These are phyloP conservation scores for Drosophila elegans DNA, from an alignment of 1,140 invertebrate genomes.

Conservation along the genomic window DNA sequence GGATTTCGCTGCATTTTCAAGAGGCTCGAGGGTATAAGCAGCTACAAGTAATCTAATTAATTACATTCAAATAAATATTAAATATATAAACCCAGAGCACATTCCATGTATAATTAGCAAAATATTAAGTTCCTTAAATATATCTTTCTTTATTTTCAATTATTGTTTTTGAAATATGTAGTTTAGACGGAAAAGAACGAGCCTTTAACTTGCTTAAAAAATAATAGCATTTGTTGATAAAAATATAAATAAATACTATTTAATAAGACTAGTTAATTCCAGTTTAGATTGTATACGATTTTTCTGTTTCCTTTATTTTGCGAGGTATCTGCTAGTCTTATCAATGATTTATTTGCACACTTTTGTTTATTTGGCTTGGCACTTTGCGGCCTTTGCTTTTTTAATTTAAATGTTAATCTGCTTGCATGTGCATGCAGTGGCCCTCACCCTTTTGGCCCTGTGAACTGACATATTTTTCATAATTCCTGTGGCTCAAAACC, in stretches of 20 bases:
- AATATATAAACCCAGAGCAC: too few species aligned
- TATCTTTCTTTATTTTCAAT: too few species aligned
- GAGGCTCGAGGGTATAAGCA: background rate
- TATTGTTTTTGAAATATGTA: too few species aligned
- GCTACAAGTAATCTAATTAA: too few species aligned
- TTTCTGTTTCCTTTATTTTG: background rate
- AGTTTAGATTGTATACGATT: too few species aligned
- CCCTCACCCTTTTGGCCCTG: conserved; percentile 9
- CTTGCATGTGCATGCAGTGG: conserved; percentile 49
- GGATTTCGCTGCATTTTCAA: conserved; percentile 9
- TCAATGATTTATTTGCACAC: background rate
- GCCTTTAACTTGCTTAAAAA: too few species aligned
- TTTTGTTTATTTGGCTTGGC: conserved; percentile 33
- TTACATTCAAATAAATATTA: too few species aligned
- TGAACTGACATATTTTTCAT: conserved; percentile 68
- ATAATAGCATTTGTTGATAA: too few species aligned
- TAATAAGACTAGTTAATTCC: too few species aligned
- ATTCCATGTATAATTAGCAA: background rate
- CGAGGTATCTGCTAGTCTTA: background rate
- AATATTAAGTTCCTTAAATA: too few species aligned
- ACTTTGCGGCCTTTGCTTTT: conserved; percentile 46
- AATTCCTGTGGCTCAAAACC: conserved; percentile 39
- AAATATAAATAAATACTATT: too few species aligned
- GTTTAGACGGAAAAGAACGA: too few species aligned
- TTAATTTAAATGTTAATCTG: conserved; percentile 79